These are phyloP conservation scores for Drymodes brunneopygia DNA, from an alignment of 2,113 vertebrate species.

Conservation along the genomic window DNA sequence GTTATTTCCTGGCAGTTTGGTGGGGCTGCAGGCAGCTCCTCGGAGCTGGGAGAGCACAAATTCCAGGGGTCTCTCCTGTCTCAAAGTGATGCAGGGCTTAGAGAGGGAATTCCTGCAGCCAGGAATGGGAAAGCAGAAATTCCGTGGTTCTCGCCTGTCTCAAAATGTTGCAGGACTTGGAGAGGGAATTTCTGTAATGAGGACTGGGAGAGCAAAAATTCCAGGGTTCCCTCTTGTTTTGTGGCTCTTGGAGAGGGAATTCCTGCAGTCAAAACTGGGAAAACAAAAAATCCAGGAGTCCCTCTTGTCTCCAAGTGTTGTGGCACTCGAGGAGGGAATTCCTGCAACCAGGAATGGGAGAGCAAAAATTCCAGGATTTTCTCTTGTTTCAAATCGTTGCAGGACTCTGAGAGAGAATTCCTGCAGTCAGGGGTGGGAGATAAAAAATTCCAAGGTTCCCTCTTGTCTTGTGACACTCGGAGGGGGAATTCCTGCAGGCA, in stretches of 20 bases:
- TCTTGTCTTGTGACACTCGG: no score
- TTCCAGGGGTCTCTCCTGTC: background rate
- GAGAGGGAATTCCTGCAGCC: background rate
- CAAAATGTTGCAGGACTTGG: no score
- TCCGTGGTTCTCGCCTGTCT: no score
- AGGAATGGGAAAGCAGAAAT: no score
- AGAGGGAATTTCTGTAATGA: no score
- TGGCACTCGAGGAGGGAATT: background rate
- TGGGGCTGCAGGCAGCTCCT: no score
- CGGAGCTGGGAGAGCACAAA: background rate
- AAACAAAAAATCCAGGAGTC: background rate
- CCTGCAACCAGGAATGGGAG: background rate
- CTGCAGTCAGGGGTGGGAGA: background rate
- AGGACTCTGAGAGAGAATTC: background rate
- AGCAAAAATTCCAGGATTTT: background rate
- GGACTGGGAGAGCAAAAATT: background rate
- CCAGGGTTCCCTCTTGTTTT: background rate
- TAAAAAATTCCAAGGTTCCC: no score
- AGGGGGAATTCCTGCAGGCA: no score
- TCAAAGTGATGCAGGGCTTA: background rate
- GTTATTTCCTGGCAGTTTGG: background rate
- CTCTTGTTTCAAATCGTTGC: background rate
- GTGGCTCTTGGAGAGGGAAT: background rate
- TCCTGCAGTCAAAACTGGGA: background rate
- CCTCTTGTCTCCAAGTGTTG: background rate